phyloP scores from a whole-genome alignment of 1,140 invertebrate species.

The Trichonephila inaurata region DNA sequence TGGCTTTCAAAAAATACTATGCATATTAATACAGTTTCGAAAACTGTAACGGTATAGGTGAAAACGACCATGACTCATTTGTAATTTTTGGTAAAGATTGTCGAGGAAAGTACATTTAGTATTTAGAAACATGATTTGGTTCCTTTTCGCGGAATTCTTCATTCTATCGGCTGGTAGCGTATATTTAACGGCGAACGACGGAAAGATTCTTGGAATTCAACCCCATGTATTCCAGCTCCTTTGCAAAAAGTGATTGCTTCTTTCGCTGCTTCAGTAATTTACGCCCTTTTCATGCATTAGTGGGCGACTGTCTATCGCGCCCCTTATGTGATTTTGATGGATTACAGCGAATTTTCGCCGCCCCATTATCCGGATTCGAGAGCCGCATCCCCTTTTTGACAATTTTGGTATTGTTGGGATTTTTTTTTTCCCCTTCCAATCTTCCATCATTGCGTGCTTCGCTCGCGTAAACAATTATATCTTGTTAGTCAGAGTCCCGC shows the following conservation, averaged over 20 bases:
- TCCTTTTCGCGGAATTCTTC: not conserved
- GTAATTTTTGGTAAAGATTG: too few relatives aligned
- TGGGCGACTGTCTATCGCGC: constrained; percentile 33
- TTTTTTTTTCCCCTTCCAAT: not conserved
- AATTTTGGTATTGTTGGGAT: not conserved
- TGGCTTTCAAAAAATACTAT: too few relatives aligned
- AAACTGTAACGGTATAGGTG: too few relatives aligned
- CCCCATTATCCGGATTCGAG: not conserved
- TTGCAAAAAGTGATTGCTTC: not conserved
- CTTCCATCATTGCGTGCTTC: not conserved
- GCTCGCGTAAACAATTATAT: constrained; percentile 11
- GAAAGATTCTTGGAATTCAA: constrained; percentile 29
- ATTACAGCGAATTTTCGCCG: constrained; percentile 29
- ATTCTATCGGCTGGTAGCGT: not conserved
- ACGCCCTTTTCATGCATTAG: not conserved
- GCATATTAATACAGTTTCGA: too few relatives aligned
- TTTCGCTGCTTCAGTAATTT: constrained; percentile 40
- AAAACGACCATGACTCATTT: too few relatives aligned
- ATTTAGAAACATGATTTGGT: not conserved
- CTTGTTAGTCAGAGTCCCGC: not conserved
- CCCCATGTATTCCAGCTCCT: not conserved
- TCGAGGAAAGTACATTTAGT: too few relatives aligned
- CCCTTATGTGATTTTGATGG: constrained; percentile 53
- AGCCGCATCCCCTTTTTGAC: constrained; percentile 5
- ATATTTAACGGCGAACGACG: constrained; percentile 8